Conservation (phyloP, 2,888 invertebrate genomes). For the Abscondita cerata region DNA sequence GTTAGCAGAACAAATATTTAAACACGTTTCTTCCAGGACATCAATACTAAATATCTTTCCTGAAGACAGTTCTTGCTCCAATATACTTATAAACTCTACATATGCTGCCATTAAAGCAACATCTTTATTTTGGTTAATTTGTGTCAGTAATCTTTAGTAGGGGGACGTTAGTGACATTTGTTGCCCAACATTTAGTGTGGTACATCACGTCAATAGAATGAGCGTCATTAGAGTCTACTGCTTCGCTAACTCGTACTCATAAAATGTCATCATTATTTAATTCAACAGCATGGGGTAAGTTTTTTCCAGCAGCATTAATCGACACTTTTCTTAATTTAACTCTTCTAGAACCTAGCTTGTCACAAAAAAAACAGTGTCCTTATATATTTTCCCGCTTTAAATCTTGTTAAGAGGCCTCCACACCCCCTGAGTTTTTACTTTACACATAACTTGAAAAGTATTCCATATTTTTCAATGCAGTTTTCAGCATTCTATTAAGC, state of each 20-base stretch:
- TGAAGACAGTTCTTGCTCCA: constrained; percentile 8
- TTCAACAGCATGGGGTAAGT: constrained; percentile 5
- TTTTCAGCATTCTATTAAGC: too few species aligned
- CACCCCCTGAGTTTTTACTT: too few species aligned
- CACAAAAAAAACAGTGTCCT: constrained; percentile 5
- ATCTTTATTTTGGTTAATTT: constrained; percentile 1
- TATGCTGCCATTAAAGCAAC: constrained; percentile 7
- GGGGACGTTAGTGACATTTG: constrained; percentile 9
- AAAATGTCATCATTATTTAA: constrained; percentile 8
- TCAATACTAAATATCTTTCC: constrained; percentile 5
- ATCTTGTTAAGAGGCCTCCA: too few species aligned
- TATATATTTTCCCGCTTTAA: too few species aligned
- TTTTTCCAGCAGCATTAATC: constrained; percentile 5
- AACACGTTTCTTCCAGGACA: constrained; percentile 8
- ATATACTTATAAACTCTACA: constrained; percentile 12
- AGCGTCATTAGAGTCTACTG: too few species aligned
- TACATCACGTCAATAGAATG: background rate
- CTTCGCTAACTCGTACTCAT: constrained; percentile 3
- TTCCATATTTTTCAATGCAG: too few species aligned
- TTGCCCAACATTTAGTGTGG: constrained; percentile 11
- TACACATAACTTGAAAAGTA: too few species aligned
- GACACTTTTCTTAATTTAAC: constrained; percentile 10
- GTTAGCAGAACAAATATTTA: constrained; percentile 7
- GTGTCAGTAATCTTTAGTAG: background rate
- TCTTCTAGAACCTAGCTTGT: constrained; percentile 6